These are phyloP conservation scores for Leptinotarsa haldemani DNA, from an alignment of 2,888 invertebrate species.

Conservation along the genomic window DNA sequence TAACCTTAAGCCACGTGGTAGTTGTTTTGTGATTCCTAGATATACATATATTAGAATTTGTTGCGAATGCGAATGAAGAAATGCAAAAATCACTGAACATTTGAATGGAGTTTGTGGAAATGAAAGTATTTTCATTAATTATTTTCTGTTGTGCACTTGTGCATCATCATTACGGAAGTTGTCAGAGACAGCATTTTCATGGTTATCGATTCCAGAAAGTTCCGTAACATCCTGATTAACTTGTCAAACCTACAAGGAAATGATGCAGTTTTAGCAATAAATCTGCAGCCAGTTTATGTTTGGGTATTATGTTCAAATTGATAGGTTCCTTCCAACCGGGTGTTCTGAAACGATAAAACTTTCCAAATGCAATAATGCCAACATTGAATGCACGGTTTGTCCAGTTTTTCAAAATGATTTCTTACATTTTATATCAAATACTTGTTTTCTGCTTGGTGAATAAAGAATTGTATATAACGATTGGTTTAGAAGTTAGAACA, in stretches of 20 bases:
- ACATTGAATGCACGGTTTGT: too few species aligned
- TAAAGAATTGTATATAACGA: too few species aligned
- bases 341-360: background rate
- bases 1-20: too few species aligned
- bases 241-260: background rate
- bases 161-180: background rate
- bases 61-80: too few species aligned
- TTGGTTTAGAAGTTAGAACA: too few species aligned
- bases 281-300: background rate
- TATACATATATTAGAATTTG: too few species aligned
- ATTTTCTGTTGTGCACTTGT: background rate
- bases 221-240: background rate
- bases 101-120: background rate
- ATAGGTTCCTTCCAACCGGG: background rate
- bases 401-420: too few species aligned
- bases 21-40: too few species aligned
- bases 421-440: too few species aligned
- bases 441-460: too few species aligned
- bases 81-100: too few species aligned
- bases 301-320: background rate
- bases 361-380: background rate
- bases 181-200: background rate
- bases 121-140: conserved; percentile 4
- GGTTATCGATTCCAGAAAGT: background rate
- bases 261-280: background rate